Conservation (phyloP, 2,888 invertebrate species). For the Hypercompe scribonia region DNA sequence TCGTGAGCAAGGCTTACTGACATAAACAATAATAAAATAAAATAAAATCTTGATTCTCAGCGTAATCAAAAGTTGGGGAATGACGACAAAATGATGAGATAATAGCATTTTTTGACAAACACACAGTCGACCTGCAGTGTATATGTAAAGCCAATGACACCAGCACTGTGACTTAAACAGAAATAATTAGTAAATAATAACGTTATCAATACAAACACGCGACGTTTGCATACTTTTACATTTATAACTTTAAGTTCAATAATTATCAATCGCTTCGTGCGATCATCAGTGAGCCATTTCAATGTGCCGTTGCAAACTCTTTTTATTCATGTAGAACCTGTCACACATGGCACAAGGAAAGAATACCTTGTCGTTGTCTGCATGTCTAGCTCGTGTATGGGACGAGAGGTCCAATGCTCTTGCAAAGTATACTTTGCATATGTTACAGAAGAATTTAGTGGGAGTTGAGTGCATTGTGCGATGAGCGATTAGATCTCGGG, state of each 20-base stretch:
- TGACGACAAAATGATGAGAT: slow-evolving; percentile 60
- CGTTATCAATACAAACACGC: slow-evolving; percentile 37
- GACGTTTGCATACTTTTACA: slow-evolving; percentile 37
- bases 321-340: slow-evolving; percentile 85
- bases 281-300: slow-evolving; percentile 82
- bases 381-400: slow-evolving; percentile 82
- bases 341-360: slow-evolving; percentile 87
- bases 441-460: slow-evolving; percentile 86
- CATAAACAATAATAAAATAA: slow-evolving; percentile 54
- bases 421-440: slow-evolving; percentile 86
- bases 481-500: slow-evolving; percentile 86
- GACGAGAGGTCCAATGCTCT: slow-evolving; percentile 79
- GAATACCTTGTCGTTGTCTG: slow-evolving; percentile 83
- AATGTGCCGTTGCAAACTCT: slow-evolving; percentile 85
- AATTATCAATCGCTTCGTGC: slow-evolving; percentile 27
- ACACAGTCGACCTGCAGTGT: slow-evolving; percentile 42
- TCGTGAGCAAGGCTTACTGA: slow-evolving; percentile 75
- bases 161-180: slow-evolving; percentile 28
- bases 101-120: slow-evolving; percentile 39
- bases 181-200: slow-evolving; percentile 29
- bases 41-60: slow-evolving; percentile 56
- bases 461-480: slow-evolving; percentile 84
- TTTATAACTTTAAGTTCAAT: slow-evolving; percentile 29
- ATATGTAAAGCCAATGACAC: slow-evolving; percentile 38
- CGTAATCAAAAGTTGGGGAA: slow-evolving; percentile 66